These are phyloP conservation scores for Oikopleura dioica DNA, from an alignment of 23 tunicate genomes.

Conservation along the genomic window DNA sequence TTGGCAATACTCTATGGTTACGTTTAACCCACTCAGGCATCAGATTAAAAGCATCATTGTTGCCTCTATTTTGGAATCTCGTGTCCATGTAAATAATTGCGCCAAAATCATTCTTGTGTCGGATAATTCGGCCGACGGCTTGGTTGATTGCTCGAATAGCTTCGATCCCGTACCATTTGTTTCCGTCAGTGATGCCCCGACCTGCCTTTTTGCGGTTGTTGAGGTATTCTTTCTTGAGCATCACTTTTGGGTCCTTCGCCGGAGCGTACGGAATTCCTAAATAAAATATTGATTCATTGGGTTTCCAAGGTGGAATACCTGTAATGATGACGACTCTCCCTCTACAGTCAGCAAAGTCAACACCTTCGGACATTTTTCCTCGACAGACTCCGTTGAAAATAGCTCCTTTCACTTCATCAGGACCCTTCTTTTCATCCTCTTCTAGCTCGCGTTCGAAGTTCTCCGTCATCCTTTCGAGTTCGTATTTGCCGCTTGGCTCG, in stretches of 20 bases:
- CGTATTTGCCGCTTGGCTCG: conserved; percentile 31
- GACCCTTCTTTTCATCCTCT: no score
- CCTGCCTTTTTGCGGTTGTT: no score
- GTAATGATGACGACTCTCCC: conserved; percentile 62
- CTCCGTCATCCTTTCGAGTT: conserved; percentile 36
- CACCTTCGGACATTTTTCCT: conserved; percentile 90
- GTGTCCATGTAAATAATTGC: conserved; percentile 66
- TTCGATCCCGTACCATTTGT: conserved; percentile 89
- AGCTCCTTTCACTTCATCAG: conserved; percentile 44
- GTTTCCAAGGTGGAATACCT: no score
- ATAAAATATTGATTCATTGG: no score
- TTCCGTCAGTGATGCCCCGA: no score
- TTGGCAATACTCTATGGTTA: neutral
- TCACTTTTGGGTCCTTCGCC: neutral
- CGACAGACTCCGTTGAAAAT: conserved; percentile 64
- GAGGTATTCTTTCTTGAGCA: neutral
- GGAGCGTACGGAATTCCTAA: neutral
- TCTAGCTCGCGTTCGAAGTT: conserved; percentile 41
- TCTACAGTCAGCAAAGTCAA: conserved; percentile 64
- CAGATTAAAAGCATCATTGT: neutral
- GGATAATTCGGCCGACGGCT: conserved; percentile 74
- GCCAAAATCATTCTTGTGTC: conserved; percentile 85
- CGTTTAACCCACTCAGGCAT: neutral
- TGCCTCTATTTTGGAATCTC: conserved; percentile 19
- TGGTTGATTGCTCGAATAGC: conserved; percentile 84